Percentiles rank a stretch among this genome's conserved stretches.
These are phyloP conservation scores for Podarcis siculus DNA, from an alignment of 2,797 vertebrate genomes.

Conservation along the genomic window DNA sequence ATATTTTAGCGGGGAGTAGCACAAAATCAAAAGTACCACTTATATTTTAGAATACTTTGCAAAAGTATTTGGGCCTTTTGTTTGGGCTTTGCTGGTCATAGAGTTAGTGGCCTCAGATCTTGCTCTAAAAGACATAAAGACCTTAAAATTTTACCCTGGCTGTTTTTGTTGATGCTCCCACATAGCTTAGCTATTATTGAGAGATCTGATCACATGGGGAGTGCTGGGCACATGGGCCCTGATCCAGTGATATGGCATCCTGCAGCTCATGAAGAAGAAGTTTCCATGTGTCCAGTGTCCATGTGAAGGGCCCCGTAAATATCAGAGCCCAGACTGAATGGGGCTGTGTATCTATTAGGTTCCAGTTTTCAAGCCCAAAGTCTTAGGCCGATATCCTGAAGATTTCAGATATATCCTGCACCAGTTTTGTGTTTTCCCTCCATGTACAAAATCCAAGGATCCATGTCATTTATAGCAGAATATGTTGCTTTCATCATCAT, in stretches of 20 bases:
- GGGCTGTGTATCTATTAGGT: not conserved
- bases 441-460: not conserved
- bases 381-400: not conserved
- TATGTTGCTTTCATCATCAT: not conserved
- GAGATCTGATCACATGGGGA: not conserved
- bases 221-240: not conserved
- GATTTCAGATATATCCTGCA: not conserved
- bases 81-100: not conserved
- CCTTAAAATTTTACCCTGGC: not conserved
- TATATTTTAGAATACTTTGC: not conserved
- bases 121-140: too few relatives aligned
- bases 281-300: not conserved
- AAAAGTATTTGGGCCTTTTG: not conserved
- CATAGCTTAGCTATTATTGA: not conserved
- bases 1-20: not conserved
- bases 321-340: not conserved
- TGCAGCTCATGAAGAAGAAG: not conserved
- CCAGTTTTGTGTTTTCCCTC: not conserved
- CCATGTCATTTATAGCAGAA: not conserved
- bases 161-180: not conserved
- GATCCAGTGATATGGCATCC: not conserved
- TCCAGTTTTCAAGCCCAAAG: not conserved
- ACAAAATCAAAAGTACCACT: not conserved
- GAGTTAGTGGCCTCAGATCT: not conserved
- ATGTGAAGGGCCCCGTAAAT: not conserved